Conservation (phyloP, 2,888 invertebrate genomes). For the Phyllotreta striolata region DNA sequence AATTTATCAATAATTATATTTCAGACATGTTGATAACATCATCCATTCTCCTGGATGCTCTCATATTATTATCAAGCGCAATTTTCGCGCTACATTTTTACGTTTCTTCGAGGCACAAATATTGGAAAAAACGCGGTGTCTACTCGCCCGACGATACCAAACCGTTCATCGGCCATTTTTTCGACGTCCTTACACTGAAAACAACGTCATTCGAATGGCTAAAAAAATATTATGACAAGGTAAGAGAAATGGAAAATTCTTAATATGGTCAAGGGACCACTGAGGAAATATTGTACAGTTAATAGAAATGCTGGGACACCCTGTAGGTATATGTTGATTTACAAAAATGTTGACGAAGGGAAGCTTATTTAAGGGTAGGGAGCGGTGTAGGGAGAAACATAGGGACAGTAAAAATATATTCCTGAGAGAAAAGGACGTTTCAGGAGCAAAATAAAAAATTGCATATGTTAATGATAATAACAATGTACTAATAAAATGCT, state of each 20-base stretch:
- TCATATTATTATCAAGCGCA: constrained; percentile 5
- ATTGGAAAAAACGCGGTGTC: constrained; percentile 47
- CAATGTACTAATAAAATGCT: no score
- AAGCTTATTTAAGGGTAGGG: no score
- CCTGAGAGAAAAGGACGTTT: no score
- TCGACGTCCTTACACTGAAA: constrained; percentile 33
- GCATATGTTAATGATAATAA: no score
- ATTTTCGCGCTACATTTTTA: constrained; percentile 38
- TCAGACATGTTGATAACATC: constrained; percentile 34
- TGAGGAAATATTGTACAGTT: no score
- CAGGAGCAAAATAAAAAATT: no score
- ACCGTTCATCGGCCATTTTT: constrained; percentile 46
- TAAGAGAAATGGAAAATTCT: not conserved
- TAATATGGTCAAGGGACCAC: no score
- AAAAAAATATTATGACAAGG: constrained; percentile 21
- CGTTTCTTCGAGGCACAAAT: constrained; percentile 41
- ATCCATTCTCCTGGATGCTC: constrained; percentile 20
- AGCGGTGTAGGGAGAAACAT: no score
- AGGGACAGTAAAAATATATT: no score
- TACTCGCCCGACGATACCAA: constrained; percentile 42
- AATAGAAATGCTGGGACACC: no score
- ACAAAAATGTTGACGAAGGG: no score
- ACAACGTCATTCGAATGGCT: constrained; percentile 35
- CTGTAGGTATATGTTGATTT: no score
- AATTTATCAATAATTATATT: not conserved